Evolutionary conservation across 2,113 vertebrate species (phyloP), one percentile per base, ranked within the genome.

Genomic region (Anser cygnoides): DNA sequence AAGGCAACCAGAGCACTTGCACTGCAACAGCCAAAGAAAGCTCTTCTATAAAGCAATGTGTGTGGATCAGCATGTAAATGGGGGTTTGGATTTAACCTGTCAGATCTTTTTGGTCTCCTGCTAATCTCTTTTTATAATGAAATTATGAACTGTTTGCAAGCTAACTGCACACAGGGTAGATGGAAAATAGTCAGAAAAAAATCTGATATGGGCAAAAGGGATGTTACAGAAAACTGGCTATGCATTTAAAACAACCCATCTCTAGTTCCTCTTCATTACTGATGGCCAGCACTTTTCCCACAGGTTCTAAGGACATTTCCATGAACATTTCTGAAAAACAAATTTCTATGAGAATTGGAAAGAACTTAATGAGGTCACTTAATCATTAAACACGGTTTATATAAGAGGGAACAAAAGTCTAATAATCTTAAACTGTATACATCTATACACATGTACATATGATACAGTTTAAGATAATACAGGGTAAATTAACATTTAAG

Each of bases 51-150:
- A 92, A 84, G 33, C 63, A 70, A 43, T 1, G 44, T 4, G 5
- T 78, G 67, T 58, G 86, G 87, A 94, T 93, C 83, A 72, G 70
- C 82, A 95, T 90, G 78, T 77, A 85, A 92, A 96, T 89, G 41
- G 77, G 85, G 73, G 91, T 83, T 83, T 31, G 4, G 80, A 92
- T 94, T 94, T 90, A 91, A 93, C 75, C 79, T 63, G 44, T 63
- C 91, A 92, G 74, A 87, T 84, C 72, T 87, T 91, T 65, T 54
- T 86, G 52, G 28, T 63, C 62, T 93, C 55, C 57, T 70, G 68
- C 67, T 87, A 89, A 84, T 33, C 43, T 65, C 29, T 5, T 67
- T 94, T 90, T 82, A 41, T 55, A 81, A 43, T 43, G 50, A 89
- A 62, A 89, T 57, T 74, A 70, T 63, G 62, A 55, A 75, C 39